phyloP scores from a whole-genome alignment of 2,113 vertebrate species.

The Corapipo altera region DNA sequence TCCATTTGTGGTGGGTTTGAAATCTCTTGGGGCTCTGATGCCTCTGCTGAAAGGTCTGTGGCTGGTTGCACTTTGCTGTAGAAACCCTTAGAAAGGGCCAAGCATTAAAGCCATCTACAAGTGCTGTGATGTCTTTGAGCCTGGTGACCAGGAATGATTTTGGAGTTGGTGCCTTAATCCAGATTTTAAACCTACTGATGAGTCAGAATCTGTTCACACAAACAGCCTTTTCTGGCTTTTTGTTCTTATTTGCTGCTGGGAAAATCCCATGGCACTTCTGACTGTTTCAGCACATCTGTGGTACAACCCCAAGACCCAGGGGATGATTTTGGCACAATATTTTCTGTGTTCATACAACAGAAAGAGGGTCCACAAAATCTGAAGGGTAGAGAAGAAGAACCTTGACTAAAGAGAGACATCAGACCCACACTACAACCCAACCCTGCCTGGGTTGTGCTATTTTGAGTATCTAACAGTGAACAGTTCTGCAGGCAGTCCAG shows the following conservation, averaged over 20 bases:
- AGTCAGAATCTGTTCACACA: neutral
- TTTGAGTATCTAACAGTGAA: neutral
- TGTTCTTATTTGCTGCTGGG: neutral
- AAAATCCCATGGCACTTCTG: neutral
- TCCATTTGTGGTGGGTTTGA: neutral
- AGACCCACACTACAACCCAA: neutral
- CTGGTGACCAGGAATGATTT: neutral
- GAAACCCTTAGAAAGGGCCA: neutral
- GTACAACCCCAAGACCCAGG: neutral
- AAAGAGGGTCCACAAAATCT: neutral
- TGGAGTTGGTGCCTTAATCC: neutral
- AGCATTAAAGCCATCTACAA: neutral
- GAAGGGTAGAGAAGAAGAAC: neutral
- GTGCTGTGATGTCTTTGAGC: neutral
- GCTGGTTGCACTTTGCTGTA: neutral
- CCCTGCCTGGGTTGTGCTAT: neutral
- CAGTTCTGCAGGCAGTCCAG: neutral
- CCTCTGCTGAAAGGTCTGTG: neutral
- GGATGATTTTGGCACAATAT: neutral
- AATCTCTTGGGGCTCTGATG: neutral
- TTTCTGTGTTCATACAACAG: neutral
- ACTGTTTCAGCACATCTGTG: neutral
- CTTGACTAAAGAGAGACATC: neutral
- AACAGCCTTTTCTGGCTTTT: neutral
- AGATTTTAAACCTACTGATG: neutral